Percentiles rank a stretch among this genome's conserved stretches.
Conservation (phyloP, 1,140 invertebrate species). For the Lycorma delicatula region DNA sequence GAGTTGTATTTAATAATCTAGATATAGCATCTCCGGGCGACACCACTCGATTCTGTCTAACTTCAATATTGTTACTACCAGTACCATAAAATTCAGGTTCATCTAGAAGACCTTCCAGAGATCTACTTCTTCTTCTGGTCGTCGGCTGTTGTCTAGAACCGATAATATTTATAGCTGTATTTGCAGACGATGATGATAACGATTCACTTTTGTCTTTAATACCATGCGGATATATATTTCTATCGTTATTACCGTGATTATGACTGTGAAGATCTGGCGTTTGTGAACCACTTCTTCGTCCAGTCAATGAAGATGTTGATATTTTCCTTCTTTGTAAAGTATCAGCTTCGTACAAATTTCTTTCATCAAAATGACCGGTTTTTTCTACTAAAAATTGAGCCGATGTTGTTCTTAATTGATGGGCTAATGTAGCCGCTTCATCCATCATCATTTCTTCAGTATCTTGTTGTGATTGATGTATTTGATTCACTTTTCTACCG, state of each 20-base stretch:
- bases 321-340: constrained; percentile 50
- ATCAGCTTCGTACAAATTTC: constrained; percentile 66
- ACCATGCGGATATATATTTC: constrained; percentile 45
- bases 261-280: constrained; percentile 22
- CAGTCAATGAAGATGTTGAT: constrained; percentile 29
- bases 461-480: constrained; percentile 31
- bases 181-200: too few species aligned
- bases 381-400: constrained; percentile 59
- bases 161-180: constrained; percentile 15
- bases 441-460: constrained; percentile 28
- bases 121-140: constrained; percentile 40
- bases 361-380: constrained; percentile 58
- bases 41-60: constrained; percentile 13
- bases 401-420: constrained; percentile 53
- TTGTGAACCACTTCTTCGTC: constrained; percentile 33
- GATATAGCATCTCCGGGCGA: constrained; percentile 27
- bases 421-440: constrained; percentile 48
- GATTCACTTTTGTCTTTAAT: constrained; percentile 37
- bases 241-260: constrained; percentile 31
- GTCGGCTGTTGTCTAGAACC: constrained; percentile 6
- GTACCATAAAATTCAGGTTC: constrained; percentile 40
- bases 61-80: too few species aligned
- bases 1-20: constrained; percentile 24
- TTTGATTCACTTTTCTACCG: constrained; percentile 69
- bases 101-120: constrained; percentile 54